Evolutionary conservation across 2,113 vertebrate genomes (phyloP), one percentile per base, ranked within the genome.

Genomic region (Chlorocebus sabaeus): DNA sequence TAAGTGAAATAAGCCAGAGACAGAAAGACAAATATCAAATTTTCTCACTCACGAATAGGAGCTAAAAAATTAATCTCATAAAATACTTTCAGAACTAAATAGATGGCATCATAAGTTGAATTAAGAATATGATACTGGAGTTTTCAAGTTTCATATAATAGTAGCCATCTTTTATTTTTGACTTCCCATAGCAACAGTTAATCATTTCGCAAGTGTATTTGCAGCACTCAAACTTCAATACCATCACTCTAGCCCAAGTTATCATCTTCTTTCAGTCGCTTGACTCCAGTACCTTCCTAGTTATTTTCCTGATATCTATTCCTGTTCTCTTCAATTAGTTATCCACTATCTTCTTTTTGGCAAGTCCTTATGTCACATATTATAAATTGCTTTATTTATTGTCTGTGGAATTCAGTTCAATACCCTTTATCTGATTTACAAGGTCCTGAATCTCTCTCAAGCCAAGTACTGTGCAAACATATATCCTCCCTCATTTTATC

Each of bases 401-500:
- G 18, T 7, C 5, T 89, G 43, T 85, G 27, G 5, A 6, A 40
- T 38, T 85, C 20, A 27, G 22, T 52, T 85, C 30, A 43, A 17
- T 59, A 75, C 3, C 5, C 40, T 75, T 92, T 43, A 70, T 8
- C 9, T 94, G 18, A 18, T 1, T 57, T 84, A 40, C 8, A 85
- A 64, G 6, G 35, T 25, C 30, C 12, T 59, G 18, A 57, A 22
- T 57, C 23, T 68, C 20, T 86, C 23, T 4, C 32, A 57, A 32
- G 16, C 20, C n/a, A 1, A 73, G 4, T 20, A 18, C 20, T 9
- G 0, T 55, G 4, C 1, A 35, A 68, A 3, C 20, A 0, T 2
- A 22, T 45, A 9, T 57, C 22, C 5, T 73, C 6, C 68, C 30
- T 16, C 1, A 13, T 1, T 8, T 73, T 25, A 64, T 12, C 13